phyloP scores from a whole-genome alignment of 2,113 vertebrate genomes.

The human region GRCh38 chr5:129809001-129809500 shows the following conservation, averaged over 20 bases:
- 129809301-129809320: background rate
- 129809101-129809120: background rate
- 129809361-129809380: background rate
- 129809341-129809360: background rate
- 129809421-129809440: background rate
- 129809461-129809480: background rate
- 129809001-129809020: background rate
- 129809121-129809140: too few relatives aligned
- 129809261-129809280: background rate
- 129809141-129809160: too few relatives aligned
- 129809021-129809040: background rate
- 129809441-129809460: background rate
- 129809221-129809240: background rate
- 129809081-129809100: background rate
- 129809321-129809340: background rate
- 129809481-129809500: background rate
- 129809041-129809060: background rate
- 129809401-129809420: background rate
- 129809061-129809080: background rate
- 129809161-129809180: background rate
- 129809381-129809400: background rate
- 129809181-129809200: background rate
- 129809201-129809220: background rate
- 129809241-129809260: background rate
- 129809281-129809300: background rate